Evolutionary conservation across 2,888 invertebrate genomes (phyloP).

Genomic region (Frankliniella fusca): DNA sequence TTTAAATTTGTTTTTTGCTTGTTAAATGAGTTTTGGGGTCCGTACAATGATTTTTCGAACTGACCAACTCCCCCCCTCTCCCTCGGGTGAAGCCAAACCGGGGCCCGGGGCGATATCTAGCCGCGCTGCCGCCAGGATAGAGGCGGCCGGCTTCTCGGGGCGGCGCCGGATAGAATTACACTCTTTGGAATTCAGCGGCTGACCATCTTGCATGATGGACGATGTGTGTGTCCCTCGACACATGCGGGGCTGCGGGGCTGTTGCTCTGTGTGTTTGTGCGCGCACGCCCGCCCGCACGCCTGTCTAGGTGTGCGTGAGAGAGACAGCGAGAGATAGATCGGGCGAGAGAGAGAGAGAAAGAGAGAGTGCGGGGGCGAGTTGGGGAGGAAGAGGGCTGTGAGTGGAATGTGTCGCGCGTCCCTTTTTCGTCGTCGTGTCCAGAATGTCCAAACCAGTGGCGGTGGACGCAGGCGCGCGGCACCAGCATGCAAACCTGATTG

Average conservation of each 20-base stretch:
- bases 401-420: constrained; percentile 2
- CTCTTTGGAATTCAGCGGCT: too few relatives aligned
- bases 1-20: too few relatives aligned
- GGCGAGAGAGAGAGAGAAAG: background rate
- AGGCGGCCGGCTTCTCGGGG: too few relatives aligned
- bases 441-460: background rate
- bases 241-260: too few relatives aligned
- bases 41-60: too few relatives aligned
- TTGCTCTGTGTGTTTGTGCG: background rate
- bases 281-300: background rate
- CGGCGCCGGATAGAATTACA: too few relatives aligned
- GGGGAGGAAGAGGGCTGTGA: background rate
- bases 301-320: background rate
- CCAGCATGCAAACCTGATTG: background rate
- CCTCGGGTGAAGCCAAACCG: too few relatives aligned
- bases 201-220: too few relatives aligned
- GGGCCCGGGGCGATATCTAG: too few relatives aligned
- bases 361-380: background rate
- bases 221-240: background rate
- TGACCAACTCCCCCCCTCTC: too few relatives aligned
- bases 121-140: too few relatives aligned
- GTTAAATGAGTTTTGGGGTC: too few relatives aligned
- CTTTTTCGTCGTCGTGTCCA: background rate
- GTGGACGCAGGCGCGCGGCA: background rate
- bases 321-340: background rate